Evolutionary conservation across 2,113 vertebrate species (phyloP), one percentile per base, ranked within the genome.

Genomic region (Rhynchomys soricoides): DNA sequence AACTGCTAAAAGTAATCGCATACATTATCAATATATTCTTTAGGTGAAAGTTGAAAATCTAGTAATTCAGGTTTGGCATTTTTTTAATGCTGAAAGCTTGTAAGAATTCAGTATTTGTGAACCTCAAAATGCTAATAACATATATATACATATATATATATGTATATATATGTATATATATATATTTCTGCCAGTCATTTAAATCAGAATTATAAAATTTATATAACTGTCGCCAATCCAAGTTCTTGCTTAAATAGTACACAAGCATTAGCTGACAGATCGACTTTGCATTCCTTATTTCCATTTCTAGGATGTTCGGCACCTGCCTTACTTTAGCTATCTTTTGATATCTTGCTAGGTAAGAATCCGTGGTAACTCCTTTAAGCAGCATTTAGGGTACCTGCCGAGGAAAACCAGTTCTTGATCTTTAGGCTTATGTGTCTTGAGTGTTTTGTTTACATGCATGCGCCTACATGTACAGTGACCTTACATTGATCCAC

Each of bases 311-410:
- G 66, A 8, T 34, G 17, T 86, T 64, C 82, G 19, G 17, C 3
- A 70, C 68, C 43, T 83, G 59, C 50, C 16, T 89, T 37, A 90
- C 24, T 37, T 89, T 29, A 95, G 93, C 70, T 78, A n/a, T 17
- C 29, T 48, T 96, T 59, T 93, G 78, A 71, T 59, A 26, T 79
- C 66, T 93, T 92, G 21, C 87, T 94, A 77, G 34, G 34, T 77
- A 64, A 87, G 78, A 31, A 70, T 75, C 31, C 50, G 26, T 37
- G 11, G 37, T 91, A 40, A 17, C 78, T 97, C 74, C 34, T 86
- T 81, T 83, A 90, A 68, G 48, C 40, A 79, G 55, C 29, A 85
- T 48, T 90, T 81, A 92, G 5, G 15, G 37, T 52, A n/a, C 10
- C 89, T 74, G 24, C 31, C 93, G 88, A 85, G 37, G 43, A 92